Evolutionary conservation across 2,888 invertebrate species (phyloP).

Genomic region (Mantis religiosa): DNA sequence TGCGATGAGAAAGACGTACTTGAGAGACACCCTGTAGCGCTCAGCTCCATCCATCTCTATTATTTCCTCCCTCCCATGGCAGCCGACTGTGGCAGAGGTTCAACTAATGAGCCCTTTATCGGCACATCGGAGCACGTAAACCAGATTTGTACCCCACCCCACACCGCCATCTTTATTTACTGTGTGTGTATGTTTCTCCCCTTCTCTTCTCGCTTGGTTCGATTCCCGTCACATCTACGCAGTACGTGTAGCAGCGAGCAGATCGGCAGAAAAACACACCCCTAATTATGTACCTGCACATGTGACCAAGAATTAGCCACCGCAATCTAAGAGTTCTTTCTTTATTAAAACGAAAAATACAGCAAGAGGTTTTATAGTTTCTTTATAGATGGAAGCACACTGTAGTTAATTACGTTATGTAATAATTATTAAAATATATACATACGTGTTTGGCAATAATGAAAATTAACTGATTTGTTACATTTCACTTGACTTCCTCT

Average conservation of each 20-base stretch:
- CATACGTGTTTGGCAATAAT: too few relatives aligned
- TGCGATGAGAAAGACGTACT: not conserved
- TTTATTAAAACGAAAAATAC: too few relatives aligned
- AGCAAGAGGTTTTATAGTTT: too few relatives aligned
- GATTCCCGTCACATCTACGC: not conserved
- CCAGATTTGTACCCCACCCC: conserved; percentile 42
- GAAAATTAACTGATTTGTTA: too few relatives aligned
- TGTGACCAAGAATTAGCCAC: not conserved
- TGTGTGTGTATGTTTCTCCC: not conserved
- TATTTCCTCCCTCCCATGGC: conserved; percentile 1
- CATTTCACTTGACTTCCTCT: too few relatives aligned
- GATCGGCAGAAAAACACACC: not conserved
- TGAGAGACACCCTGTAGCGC: not conserved
- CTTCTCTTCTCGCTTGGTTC: not conserved
- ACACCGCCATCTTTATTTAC: not conserved
- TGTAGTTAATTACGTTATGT: too few relatives aligned
- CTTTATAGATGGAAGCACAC: too few relatives aligned
- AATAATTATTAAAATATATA: too few relatives aligned
- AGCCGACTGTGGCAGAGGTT: not conserved
- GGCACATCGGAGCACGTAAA: conserved; percentile 48
- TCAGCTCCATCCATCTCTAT: conserved; percentile 15
- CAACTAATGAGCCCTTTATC: conserved; percentile 50
- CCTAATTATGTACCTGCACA: not conserved
- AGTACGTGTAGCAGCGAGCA: not conserved
- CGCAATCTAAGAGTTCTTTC: not conserved